Conservation (phyloP, 2,888 invertebrate species). For the Epistrophe grossulariae region DNA sequence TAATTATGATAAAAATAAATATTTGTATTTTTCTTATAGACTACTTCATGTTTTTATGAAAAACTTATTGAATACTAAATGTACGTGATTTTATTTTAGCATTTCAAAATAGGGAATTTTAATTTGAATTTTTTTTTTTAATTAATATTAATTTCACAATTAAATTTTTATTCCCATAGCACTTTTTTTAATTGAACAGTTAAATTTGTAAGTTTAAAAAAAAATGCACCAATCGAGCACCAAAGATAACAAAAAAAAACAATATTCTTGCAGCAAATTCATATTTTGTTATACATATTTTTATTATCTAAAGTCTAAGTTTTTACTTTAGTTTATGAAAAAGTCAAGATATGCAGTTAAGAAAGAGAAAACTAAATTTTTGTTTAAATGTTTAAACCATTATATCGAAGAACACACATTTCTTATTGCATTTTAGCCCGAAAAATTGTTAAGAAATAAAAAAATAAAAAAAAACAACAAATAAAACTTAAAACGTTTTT, state of each 20-base stretch:
- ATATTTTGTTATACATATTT: constrained; percentile 5
- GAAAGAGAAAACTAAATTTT: constrained; percentile 44
- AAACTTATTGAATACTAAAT: constrained; percentile 38
- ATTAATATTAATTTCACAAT: neutral
- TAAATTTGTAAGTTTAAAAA: neutral
- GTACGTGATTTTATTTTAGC: constrained; percentile 38
- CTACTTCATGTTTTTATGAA: constrained; percentile 42
- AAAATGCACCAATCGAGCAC: constrained; percentile 72
- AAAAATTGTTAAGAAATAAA: constrained; percentile 60
- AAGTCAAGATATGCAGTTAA: neutral
- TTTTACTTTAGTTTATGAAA: constrained; percentile 6
- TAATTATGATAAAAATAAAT: constrained; percentile 60
- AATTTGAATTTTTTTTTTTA: constrained; percentile 1
- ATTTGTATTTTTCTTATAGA: constrained; percentile 39
- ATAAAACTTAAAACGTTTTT: constrained; percentile 38
- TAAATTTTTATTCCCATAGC: neutral
- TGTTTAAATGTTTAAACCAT: constrained; percentile 20
- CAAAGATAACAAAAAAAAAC: constrained; percentile 11
- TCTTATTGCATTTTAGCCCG: constrained; percentile 79
- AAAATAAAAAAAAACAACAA: constrained; percentile 46
- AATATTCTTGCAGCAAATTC: constrained; percentile 4
- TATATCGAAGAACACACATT: constrained; percentile 62
- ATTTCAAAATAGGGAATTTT: constrained; percentile 29
- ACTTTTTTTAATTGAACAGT: constrained; percentile 17
- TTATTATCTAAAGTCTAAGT: constrained; percentile 3